Percentiles rank a stretch among this genome's conserved stretches.
Evolutionary conservation across 92 coral and sea anemone species (phyloP).

Genomic region (Palythoa grandiflora): DNA sequence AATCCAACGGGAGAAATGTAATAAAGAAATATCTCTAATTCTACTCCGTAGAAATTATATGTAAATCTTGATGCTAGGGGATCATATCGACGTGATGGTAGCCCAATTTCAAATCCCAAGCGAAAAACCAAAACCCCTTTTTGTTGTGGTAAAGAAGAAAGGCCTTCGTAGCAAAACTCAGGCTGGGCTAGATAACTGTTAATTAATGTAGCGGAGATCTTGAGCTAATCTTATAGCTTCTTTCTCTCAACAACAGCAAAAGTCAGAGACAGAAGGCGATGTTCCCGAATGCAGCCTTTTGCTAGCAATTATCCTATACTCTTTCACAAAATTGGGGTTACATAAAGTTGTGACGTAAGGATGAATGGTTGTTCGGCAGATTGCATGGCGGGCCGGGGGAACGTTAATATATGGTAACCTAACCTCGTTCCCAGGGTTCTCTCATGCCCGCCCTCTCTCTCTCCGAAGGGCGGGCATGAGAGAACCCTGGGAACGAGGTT

Average conservation of each 20-base stretch:
- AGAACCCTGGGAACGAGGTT: no score
- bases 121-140: not conserved
- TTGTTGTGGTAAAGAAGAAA: not conserved
- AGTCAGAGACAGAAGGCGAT: not conserved
- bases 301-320: not conserved
- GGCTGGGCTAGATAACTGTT: not conserved
- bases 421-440: no score
- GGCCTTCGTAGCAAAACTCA: not conserved
- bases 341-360: not conserved
- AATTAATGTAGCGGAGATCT: conserved; percentile 1
- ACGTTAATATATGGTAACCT: not conserved
- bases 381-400: not conserved
- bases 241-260: not conserved
- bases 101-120: not conserved
- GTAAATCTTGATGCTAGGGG: not conserved
- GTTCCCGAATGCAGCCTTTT: not conserved
- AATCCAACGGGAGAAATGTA: not conserved
- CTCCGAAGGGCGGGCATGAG: no score
- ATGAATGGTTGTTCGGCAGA: not conserved
- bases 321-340: no score
- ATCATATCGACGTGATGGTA: not conserved
- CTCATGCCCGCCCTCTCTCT: no score
- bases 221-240: not conserved
- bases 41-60: not conserved
- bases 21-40: not conserved